These are phyloP conservation scores for Perca fluviatilis DNA, from an alignment of 2,113 vertebrate genomes.

Conservation along the genomic window DNA sequence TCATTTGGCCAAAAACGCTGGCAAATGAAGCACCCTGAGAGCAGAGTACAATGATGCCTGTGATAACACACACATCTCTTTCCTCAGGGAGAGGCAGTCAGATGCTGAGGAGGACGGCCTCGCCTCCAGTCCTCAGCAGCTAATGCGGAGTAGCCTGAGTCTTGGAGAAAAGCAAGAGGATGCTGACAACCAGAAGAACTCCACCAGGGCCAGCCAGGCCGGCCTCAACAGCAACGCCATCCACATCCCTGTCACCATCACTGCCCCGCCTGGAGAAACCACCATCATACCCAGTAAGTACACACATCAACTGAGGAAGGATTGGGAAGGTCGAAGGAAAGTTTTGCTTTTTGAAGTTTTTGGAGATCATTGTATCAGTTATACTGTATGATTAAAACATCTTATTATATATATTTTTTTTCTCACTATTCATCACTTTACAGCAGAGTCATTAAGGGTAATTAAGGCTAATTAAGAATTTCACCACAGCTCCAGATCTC, in stretches of 20 bases:
- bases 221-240: slow-evolving; percentile 85
- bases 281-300: slow-evolving; percentile 78
- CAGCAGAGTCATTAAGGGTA: background rate
- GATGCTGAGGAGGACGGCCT: slow-evolving; percentile 83
- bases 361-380: background rate
- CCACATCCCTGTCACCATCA: slow-evolving; percentile 90
- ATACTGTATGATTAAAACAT: background rate
- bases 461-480: slow-evolving; percentile 10
- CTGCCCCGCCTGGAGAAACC: slow-evolving; percentile 76
- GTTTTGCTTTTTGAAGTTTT: background rate
- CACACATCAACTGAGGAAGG: background rate
- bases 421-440: slow-evolving; percentile 12
- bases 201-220: slow-evolving; percentile 88
- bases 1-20: slow-evolving; percentile 10
- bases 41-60: slow-evolving; percentile 10
- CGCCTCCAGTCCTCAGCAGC: slow-evolving; percentile 78
- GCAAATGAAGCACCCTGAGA: background rate
- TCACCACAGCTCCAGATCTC: background rate
- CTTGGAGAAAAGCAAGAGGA: slow-evolving; percentile 92
- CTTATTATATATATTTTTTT: background rate
- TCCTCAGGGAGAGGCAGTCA: slow-evolving; percentile 85
- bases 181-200: slow-evolving; percentile 95
- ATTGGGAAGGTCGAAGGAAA: background rate
- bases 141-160: slow-evolving; percentile 57
- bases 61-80: slow-evolving; percentile 13